Percentiles rank a stretch among this genome's conserved stretches.
Conservation (phyloP, 2,797 vertebrate species). For the Morelia viridis region DNA sequence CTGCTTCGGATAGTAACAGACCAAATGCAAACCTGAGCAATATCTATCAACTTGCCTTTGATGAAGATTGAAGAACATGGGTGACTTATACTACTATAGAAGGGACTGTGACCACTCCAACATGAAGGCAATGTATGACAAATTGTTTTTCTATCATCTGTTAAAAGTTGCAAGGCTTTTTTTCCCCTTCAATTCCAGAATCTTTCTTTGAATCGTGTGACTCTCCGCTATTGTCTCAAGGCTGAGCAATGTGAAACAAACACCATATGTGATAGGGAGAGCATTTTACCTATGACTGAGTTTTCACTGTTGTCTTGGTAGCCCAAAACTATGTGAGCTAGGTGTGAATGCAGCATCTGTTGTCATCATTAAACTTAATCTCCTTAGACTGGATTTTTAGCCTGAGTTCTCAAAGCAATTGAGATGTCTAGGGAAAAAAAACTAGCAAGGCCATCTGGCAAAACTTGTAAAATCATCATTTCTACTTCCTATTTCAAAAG, state of each 20-base stretch:
- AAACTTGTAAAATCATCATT: neutral
- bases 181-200: conserved; percentile 10
- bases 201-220: neutral
- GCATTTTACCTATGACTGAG: neutral
- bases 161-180: neutral
- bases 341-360: neutral
- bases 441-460: neutral
- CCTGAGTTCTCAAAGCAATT: neutral
- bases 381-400: neutral
- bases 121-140: neutral
- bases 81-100: conserved; percentile 7
- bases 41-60: neutral
- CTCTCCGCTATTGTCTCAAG: neutral
- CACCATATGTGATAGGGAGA: neutral
- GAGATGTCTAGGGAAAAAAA: neutral
- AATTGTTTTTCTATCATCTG: neutral
- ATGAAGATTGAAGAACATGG: conserved; percentile 5
- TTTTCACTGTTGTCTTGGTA: neutral
- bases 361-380: neutral
- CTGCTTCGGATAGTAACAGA: conserved; percentile 7
- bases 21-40: neutral
- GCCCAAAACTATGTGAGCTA: neutral
- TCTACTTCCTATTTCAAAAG: neutral
- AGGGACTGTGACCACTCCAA: neutral
- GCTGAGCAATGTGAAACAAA: neutral